Conservation (phyloP, 2,797 vertebrate genomes). For the Rhabdophis nuchalis region DNA sequence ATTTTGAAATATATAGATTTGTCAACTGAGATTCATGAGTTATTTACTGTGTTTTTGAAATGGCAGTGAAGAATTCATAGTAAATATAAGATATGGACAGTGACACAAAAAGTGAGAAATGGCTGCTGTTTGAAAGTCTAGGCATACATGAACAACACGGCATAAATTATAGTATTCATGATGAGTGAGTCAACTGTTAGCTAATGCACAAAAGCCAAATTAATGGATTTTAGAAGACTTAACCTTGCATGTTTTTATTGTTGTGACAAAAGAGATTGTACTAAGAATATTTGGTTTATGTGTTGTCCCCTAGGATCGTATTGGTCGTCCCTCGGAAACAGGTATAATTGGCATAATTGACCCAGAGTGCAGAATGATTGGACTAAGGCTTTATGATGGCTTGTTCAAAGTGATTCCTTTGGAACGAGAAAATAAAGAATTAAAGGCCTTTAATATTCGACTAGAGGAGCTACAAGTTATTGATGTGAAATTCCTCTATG, state of each 20-base stretch:
- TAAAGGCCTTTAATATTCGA: conserved; percentile 97
- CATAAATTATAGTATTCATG: neutral
- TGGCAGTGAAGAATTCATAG: neutral
- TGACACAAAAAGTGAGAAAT: neutral
- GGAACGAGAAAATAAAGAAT: conserved; percentile 93
- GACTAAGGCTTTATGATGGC: conserved; percentile 92
- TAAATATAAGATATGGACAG: neutral
- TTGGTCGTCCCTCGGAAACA: conserved; percentile 95
- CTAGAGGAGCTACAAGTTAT: conserved; percentile 97
- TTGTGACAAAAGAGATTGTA: neutral
- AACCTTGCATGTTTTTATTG: neutral
- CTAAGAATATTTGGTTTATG: accelerated
- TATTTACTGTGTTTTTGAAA: neutral
- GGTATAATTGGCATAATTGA: conserved; percentile 98
- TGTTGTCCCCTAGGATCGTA: conserved; percentile 76
- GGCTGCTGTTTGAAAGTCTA: neutral
- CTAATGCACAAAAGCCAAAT: neutral
- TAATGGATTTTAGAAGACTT: neutral
- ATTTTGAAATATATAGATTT: neutral
- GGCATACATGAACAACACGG: neutral
- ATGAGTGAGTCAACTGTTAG: neutral
- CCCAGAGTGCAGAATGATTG: conserved; percentile 97
- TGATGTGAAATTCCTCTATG: conserved; percentile 94
- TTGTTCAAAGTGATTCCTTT: conserved; percentile 97
- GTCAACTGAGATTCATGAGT: neutral